Evolutionary conservation across 2,113 vertebrate species (phyloP).

Genomic region (Crotophaga sulcirostris): DNA sequence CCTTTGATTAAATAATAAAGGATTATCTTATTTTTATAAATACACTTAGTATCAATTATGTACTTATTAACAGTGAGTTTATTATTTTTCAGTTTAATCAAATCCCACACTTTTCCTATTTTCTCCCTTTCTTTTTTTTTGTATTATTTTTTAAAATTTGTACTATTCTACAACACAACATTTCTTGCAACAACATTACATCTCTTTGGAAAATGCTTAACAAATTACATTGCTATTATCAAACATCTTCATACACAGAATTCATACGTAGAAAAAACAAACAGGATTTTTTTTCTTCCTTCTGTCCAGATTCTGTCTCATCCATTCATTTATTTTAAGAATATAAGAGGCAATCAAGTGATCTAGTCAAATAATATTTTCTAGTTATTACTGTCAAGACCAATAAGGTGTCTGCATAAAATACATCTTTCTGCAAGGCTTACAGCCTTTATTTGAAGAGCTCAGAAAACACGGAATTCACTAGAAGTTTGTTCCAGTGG

Average conservation of each 20-base stretch:
- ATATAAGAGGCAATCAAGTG: neutral
- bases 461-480: neutral
- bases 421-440: neutral
- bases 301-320: neutral
- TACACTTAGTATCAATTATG: neutral
- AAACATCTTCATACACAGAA: neutral
- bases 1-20: neutral
- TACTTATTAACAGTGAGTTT: neutral
- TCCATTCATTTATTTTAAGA: neutral
- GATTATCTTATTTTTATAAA: neutral
- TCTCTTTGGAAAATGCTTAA: neutral
- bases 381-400: neutral
- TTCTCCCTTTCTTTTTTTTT: neutral
- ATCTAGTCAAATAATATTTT: neutral
- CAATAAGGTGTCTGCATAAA: neutral
- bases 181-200: neutral
- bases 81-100: neutral
- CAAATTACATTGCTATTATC: neutral
- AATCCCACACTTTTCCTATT: neutral
- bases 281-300: neutral
- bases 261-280: neutral
- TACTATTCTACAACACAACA: neutral
- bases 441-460: neutral
- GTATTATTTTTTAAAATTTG: neutral
- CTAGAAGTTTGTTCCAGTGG: neutral